A percentile compares a stretch with the other conserved stretches of the same genome.
These are phyloP conservation scores for Pseudanteris insignis DNA, from an alignment of 2,888 invertebrate species.

Conservation along the genomic window DNA sequence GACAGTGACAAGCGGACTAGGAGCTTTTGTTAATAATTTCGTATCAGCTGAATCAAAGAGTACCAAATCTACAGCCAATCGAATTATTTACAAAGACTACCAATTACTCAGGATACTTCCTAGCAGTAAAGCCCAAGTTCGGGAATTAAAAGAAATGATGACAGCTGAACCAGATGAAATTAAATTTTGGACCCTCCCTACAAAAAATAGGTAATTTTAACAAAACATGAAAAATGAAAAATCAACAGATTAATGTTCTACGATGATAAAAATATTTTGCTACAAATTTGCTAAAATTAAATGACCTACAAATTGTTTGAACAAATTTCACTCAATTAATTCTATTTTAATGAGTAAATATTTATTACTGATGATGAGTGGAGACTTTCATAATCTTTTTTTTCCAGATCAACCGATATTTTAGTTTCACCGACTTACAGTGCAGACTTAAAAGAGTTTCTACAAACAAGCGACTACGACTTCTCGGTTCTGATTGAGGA, in stretches of 20 bases:
- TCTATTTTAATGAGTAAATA: too few species aligned
- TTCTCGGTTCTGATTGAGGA: conserved; percentile 77
- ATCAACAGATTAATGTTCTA: too few species aligned
- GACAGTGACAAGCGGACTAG: conserved; percentile 54
- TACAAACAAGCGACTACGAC: conserved; percentile 72
- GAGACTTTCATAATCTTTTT: not conserved
- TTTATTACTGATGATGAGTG: too few species aligned
- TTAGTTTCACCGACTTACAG: conserved; percentile 77
- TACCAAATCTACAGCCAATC: conserved; percentile 32
- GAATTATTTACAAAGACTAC: conserved; percentile 69
- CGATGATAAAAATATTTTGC: too few species aligned
- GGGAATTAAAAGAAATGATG: conserved; percentile 65
- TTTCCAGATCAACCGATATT: conserved; percentile 72
- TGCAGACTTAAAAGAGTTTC: conserved; percentile 70
- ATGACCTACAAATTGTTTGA: too few species aligned
- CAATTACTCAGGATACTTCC: conserved; percentile 69
- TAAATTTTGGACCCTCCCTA: conserved; percentile 72
- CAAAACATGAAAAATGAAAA: too few species aligned
- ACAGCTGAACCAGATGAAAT: conserved; percentile 68
- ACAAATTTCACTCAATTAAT: too few species aligned
- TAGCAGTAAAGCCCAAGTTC: conserved; percentile 65
- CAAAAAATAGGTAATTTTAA: conserved; percentile 66
- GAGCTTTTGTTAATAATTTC: conserved; percentile 53
- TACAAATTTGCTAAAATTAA: too few species aligned
- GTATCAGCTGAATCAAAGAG: conserved; percentile 54